Evolutionary conservation across 2,113 vertebrate genomes (phyloP).

Genomic region (Talpa occidentalis): DNA sequence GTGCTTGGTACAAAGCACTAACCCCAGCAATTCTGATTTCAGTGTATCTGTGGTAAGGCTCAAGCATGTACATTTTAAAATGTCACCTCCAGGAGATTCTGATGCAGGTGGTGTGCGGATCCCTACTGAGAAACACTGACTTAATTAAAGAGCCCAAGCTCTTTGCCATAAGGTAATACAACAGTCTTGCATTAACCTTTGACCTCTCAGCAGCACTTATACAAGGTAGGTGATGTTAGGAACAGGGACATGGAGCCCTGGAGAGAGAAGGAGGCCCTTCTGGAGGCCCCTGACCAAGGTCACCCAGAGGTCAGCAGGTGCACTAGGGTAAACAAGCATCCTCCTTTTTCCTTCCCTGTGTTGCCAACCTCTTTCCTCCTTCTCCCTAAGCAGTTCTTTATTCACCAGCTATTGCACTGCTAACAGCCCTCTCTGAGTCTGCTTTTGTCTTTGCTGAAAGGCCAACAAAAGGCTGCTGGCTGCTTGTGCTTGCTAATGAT

Average conservation of each 20-base stretch:
- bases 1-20: not conserved
- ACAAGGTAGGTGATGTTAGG: not conserved
- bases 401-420: not conserved
- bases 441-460: constrained; percentile 59
- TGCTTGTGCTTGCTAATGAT: constrained; percentile 61
- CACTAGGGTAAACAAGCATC: not conserved
- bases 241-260: not conserved
- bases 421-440: not conserved
- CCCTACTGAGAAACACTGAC: not conserved
- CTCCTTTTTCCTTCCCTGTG: not conserved
- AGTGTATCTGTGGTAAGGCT: not conserved
- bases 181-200: not conserved
- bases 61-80: not conserved
- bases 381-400: not conserved
- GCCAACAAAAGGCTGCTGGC: constrained; percentile 35
- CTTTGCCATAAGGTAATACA: not conserved
- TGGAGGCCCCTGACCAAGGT: not conserved
- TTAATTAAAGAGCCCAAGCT: not conserved
- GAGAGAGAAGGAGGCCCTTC: not conserved
- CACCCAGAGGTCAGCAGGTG: not conserved
- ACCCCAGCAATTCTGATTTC: not conserved
- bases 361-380: not conserved
- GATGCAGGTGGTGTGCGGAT: not conserved
- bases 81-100: not conserved
- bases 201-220: not conserved